Evolutionary conservation across 1,140 invertebrate species (phyloP).

Genomic region (Nasonia longicornis): DNA sequence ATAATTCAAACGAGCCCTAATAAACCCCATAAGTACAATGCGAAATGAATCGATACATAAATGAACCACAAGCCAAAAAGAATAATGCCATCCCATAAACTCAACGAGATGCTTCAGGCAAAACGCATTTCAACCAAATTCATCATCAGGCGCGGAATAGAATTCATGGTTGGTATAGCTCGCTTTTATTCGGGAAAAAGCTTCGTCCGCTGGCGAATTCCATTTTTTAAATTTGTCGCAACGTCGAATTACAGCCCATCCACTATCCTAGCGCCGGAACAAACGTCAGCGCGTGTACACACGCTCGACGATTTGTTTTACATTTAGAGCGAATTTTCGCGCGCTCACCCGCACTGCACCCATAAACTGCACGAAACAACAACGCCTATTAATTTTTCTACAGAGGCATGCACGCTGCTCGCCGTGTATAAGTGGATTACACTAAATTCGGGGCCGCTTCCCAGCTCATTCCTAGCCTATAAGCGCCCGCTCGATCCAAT

Average conservation of each 20-base stretch:
- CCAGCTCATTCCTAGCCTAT: neutral
- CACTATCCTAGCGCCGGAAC: neutral
- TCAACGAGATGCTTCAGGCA: too few species aligned
- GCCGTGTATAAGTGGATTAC: slow-evolving; percentile 9
- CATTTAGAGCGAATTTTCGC: slow-evolving; percentile 19
- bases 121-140: neutral
- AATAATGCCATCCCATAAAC: too few species aligned
- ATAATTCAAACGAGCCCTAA: too few species aligned
- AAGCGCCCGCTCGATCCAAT: neutral
- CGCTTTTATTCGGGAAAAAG: slow-evolving; percentile 7
- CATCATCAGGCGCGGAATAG: neutral
- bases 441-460: neutral
- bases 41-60: too few species aligned
- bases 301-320: slow-evolving; percentile 3
- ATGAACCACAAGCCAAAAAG: too few species aligned
- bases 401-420: neutral
- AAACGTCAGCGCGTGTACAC: neutral
- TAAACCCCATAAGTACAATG: too few species aligned
- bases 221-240: slow-evolving; percentile 13
- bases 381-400: neutral
- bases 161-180: neutral
- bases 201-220: neutral
- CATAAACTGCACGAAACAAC: neutral
- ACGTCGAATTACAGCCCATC: neutral
- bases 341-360: neutral